Base-by-base conservation (phyloP, 1,140 invertebrate genomes). In the Anadara kagoshimensis region DNA sequence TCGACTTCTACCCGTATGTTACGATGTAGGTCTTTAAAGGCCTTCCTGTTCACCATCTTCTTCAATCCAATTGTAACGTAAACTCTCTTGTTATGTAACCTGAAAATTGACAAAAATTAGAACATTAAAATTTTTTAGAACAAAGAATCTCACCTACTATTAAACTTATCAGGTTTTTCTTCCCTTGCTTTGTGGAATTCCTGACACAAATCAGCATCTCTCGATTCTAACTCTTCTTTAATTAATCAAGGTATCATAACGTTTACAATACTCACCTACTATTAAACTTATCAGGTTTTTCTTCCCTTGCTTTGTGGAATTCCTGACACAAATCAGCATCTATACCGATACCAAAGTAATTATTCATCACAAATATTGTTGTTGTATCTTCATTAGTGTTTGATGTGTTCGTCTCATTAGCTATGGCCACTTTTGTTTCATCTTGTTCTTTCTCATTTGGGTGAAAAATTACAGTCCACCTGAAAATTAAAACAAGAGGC, bases 61-160 rank as follows among this genome's bases (percentile, higher is more conserved):
- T 96, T 92, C 61, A 99, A 90, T 22, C 98, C 97, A 94, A 99
- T 99, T 91, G 98, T 98, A 0, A 99, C 95, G 86, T 99, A 99
- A 75, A 99, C 97, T 72, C 97, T 94, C 90, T 99, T 99, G 88
- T 99, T 99, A 88, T 97, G 97, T 64, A 99, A 91, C 80, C 98
- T 95, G 76, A 64, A 89, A 86, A 49, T 36, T 36, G 2, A 36
- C 29, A 36, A 7, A 2, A 36, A 36, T 36, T 7, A 36, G 7
- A 36, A 36, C n/a, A 36, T 36, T 36, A 2, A 36, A 7, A 36
- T 3, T 36, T 7, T 3, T 36, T 36, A 36, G 29, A 36, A 2
- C 29, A 36, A 36, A 36, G 29, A 36, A 36, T 36, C 7, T 36
- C 29, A 36, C 7, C 7, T 36, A n/a, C n/a, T n/a, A n/a, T 36